Conservation (phyloP, 2,113 vertebrate genomes). For the Caretta caretta region DNA sequence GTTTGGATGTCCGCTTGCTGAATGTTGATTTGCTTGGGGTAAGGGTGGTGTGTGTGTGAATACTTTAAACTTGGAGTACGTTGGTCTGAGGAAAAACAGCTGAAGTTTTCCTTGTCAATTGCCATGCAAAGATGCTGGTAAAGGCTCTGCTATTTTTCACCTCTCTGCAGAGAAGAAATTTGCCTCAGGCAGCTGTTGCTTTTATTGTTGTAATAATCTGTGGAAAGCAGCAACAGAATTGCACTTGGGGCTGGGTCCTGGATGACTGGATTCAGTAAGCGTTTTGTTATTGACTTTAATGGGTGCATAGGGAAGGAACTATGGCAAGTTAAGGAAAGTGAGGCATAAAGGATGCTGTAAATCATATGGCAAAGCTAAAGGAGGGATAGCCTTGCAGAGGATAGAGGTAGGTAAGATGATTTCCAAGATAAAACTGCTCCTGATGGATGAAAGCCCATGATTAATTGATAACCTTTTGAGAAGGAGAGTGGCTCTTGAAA, state of each 20-base stretch:
- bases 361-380: not conserved
- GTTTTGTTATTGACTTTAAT: not conserved
- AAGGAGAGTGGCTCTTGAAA: not conserved
- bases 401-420: not conserved
- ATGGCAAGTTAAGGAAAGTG: not conserved
- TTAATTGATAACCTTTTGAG: constrained; percentile 26
- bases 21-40: not conserved
- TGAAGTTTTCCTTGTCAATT: not conserved
- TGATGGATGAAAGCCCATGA: constrained; percentile 9
- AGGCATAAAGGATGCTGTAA: not conserved
- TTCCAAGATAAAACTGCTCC: not conserved
- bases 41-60: not conserved
- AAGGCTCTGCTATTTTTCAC: not conserved
- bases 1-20: not conserved
- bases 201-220: not conserved
- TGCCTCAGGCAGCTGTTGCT: constrained; percentile 21
- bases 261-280: not conserved
- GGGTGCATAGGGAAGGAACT: not conserved
- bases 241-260: not conserved
- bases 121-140: not conserved
- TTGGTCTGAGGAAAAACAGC: not conserved
- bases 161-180: not conserved
- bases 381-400: not conserved
- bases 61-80: not conserved
- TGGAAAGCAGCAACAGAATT: not conserved